phyloP scores from a whole-genome alignment of 2,113 vertebrate genomes.

The Gila orcuttii region DNA sequence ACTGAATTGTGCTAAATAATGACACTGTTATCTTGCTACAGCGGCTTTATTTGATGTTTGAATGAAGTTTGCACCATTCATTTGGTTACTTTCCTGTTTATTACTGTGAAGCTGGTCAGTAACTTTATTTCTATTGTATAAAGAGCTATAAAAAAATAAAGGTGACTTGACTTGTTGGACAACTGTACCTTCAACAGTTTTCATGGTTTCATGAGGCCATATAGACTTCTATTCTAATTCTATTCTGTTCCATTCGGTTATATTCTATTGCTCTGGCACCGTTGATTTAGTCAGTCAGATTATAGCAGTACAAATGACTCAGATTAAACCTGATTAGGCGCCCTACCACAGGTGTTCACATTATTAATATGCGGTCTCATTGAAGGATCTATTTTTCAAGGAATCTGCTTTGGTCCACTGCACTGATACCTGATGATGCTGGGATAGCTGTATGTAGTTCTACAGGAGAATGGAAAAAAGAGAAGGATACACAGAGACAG shows the following conservation, averaged over 20 bases:
- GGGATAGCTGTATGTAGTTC: background rate
- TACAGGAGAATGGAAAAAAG: slow-evolving; percentile 3
- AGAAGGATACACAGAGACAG: background rate
- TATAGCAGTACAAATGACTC: background rate
- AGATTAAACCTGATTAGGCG: background rate
- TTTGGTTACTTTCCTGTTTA: too few relatives aligned
- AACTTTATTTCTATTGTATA: too few relatives aligned
- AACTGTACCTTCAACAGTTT: background rate
- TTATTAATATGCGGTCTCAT: background rate
- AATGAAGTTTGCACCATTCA: too few relatives aligned
- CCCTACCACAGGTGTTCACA: background rate
- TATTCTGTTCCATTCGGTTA: background rate
- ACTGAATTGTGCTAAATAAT: too few relatives aligned
- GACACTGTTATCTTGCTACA: too few relatives aligned
- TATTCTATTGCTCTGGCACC: background rate
- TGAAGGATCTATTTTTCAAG: background rate
- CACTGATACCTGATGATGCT: slow-evolving; percentile 11
- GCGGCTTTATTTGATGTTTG: too few relatives aligned
- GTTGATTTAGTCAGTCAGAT: background rate
- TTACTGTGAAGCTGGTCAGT: too few relatives aligned
- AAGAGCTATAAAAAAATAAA: too few relatives aligned
- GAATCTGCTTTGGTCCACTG: background rate
- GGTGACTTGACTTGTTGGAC: background rate
- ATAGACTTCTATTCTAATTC: background rate
- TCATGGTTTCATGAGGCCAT: background rate